phyloP scores from a whole-genome alignment of 2,113 vertebrate species.

The Ploceus nigricollis region DNA sequence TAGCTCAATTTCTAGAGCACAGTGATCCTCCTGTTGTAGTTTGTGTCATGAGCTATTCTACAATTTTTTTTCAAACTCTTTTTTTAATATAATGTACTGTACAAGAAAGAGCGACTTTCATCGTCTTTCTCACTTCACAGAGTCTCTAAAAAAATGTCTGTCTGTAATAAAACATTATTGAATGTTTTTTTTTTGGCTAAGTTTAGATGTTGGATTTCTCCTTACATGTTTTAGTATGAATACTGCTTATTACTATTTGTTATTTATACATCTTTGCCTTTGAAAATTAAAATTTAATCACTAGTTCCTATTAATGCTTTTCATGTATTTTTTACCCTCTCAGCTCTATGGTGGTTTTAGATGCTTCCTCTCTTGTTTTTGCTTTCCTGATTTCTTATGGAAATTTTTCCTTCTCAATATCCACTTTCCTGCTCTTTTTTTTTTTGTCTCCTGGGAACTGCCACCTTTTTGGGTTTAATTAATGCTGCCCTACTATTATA shows the following conservation, averaged over 20 bases:
- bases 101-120: not conserved
- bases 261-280: not conserved
- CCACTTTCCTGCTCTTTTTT: not conserved
- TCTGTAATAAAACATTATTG: not conserved
- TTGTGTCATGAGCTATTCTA: not conserved
- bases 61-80: not conserved
- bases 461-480: not conserved
- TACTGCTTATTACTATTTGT: not conserved
- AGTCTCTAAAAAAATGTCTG: not conserved
- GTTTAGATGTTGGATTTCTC: not conserved
- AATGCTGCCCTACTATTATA: not conserved
- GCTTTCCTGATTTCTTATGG: not conserved
- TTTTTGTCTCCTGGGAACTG: not conserved
- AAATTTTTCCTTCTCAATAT: not conserved
- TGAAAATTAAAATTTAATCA: constrained; percentile 15
- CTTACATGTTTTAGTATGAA: not conserved
- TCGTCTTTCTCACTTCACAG: not conserved
- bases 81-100: not conserved
- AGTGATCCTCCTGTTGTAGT: not conserved
- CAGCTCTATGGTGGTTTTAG: not conserved
- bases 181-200: not conserved
- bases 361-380: not conserved
- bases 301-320: not conserved
- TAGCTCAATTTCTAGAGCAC: not conserved
- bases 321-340: not conserved